phyloP scores from a whole-genome alignment of 2,888 invertebrate species.

The Thymelicus lineola region DNA sequence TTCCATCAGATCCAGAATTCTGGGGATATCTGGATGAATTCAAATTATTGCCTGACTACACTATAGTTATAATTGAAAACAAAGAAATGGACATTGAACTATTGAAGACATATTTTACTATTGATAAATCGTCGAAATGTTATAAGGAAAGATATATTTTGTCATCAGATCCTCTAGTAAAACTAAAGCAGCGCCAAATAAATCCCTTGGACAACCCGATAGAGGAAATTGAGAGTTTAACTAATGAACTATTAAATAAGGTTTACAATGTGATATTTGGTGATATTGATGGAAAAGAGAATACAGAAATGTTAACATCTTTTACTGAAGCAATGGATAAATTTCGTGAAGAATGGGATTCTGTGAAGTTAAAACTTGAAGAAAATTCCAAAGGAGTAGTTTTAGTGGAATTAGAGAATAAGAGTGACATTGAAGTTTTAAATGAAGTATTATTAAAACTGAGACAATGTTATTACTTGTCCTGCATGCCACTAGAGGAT shows the following conservation, averaged over 20 bases:
- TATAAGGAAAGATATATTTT: constrained; percentile 58
- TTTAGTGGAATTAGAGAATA: constrained; percentile 76
- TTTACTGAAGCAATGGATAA: constrained; percentile 64
- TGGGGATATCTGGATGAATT: constrained; percentile 73
- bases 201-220: constrained; percentile 40
- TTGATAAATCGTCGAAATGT: constrained; percentile 59
- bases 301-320: constrained; percentile 46
- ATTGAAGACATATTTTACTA: constrained; percentile 62
- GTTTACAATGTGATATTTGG: constrained; percentile 43
- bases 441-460: constrained; percentile 67
- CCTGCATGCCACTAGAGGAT: constrained; percentile 57
- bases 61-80: constrained; percentile 82
- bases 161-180: constrained; percentile 65
- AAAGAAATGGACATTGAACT: constrained; percentile 69
- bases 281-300: constrained; percentile 39
- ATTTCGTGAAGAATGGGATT: constrained; percentile 70
- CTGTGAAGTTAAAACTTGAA: constrained; percentile 72
- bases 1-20: constrained; percentile 78
- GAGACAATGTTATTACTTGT: constrained; percentile 64
- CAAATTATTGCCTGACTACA: constrained; percentile 81
- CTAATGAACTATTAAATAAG: constrained; percentile 51
- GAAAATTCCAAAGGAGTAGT: constrained; percentile 66
- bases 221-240: constrained; percentile 54
- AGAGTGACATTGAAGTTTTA: constrained; percentile 66
- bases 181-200: constrained; percentile 56